Percentiles rank a stretch among this genome's conserved stretches.
Evolutionary conservation across 2,113 vertebrate species (phyloP).

Genomic region (Cynocephalus volans): DNA sequence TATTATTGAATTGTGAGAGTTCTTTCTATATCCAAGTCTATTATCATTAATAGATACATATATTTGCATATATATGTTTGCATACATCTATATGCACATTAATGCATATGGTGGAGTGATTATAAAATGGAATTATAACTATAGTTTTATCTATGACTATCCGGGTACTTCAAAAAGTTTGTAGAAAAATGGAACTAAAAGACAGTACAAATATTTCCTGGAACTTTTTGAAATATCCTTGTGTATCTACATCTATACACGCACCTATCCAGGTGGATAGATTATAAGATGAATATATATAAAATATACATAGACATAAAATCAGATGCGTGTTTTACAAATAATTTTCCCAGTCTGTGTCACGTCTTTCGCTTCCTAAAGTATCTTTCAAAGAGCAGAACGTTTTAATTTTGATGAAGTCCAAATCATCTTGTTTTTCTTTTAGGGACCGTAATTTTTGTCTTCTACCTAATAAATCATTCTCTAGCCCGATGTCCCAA

Average conservation of each 20-base stretch:
- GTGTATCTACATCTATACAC: neutral
- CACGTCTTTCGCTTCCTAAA: neutral
- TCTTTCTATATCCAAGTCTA: neutral
- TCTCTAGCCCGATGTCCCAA: too few relatives aligned
- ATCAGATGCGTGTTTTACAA: neutral
- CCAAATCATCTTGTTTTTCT: too few relatives aligned
- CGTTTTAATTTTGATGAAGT: neutral
- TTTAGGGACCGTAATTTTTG: too few relatives aligned
- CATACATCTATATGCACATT: neutral
- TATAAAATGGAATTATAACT: neutral
- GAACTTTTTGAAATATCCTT: too few relatives aligned
- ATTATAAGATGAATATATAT: neutral
- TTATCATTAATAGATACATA: neutral
- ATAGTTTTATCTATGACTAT: too few relatives aligned
- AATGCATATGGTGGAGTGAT: neutral
- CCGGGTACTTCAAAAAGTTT: too few relatives aligned
- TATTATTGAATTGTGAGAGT: neutral
- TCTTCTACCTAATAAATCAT: too few relatives aligned
- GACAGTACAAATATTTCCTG: too few relatives aligned
- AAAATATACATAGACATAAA: too few relatives aligned
- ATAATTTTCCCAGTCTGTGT: neutral
- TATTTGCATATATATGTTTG: neutral
- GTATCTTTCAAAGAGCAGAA: neutral
- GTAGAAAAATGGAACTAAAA: too few relatives aligned
- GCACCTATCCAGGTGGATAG: neutral